phyloP scores from a whole-genome alignment of 1,140 invertebrate genomes.

The Bactericera cockerelli region DNA sequence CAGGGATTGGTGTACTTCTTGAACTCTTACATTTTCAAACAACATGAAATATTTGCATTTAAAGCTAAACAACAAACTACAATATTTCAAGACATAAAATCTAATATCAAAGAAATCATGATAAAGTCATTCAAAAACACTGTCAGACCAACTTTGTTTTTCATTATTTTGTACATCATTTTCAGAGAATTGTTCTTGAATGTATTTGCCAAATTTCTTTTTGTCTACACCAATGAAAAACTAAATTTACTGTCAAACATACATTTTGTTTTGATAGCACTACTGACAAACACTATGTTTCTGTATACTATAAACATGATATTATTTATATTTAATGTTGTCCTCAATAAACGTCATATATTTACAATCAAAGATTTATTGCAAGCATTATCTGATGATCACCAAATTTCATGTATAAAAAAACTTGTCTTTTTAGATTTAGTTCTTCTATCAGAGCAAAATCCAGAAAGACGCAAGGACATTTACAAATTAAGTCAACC shows the following conservation, averaged over 20 bases:
- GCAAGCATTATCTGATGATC: neutral
- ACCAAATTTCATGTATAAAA: constrained; percentile 3
- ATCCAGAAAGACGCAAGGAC: constrained; percentile 34
- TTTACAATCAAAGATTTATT: neutral
- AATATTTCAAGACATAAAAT: neutral
- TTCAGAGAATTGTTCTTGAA: neutral
- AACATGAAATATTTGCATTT: constrained; percentile 6
- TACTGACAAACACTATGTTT: neutral
- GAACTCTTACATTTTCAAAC: constrained; percentile 5
- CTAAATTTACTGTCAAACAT: constrained; percentile 1
- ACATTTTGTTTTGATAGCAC: neutral
- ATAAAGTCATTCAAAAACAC: neutral
- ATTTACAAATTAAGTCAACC: constrained; percentile 57
- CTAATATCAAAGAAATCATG: neutral
- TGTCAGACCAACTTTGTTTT: neutral
- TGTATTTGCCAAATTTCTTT: neutral
- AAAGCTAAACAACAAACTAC: constrained; percentile 3
- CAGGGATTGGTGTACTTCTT: neutral
- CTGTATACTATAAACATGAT: neutral
- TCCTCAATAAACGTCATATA: neutral
- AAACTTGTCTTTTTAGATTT: constrained; percentile 48
- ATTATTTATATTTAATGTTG: constrained; percentile 1
- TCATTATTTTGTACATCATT: neutral
- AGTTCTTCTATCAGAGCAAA: constrained; percentile 40
- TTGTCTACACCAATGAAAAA: neutral